Conservation (phyloP, 2,888 invertebrate genomes). For the Lasioglossum morio region DNA sequence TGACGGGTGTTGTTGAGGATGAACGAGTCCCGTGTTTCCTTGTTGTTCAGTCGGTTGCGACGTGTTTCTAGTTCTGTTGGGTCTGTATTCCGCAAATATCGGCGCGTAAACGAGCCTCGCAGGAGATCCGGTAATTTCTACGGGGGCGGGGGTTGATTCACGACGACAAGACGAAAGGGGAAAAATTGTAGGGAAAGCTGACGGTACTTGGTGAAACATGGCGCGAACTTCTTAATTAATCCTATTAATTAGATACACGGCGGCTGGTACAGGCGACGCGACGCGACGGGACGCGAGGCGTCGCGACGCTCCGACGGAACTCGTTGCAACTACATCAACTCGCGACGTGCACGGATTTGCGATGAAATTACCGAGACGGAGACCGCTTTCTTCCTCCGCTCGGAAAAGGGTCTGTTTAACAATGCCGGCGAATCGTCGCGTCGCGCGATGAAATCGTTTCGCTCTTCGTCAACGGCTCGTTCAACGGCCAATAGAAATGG, state of each 20-base stretch:
- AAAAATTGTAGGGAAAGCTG: conserved; percentile 66
- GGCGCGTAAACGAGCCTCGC: background rate
- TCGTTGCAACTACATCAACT: conserved; percentile 40
- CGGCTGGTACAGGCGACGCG: conserved; percentile 54
- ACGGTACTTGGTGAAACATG: conserved; percentile 39
- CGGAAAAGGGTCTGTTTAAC: background rate
- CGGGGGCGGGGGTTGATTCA: conserved; percentile 30
- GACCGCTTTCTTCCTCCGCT: background rate
- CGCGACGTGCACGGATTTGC: conserved; percentile 42
- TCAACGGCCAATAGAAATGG: background rate
- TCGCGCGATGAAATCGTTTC: background rate
- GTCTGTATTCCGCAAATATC: background rate
- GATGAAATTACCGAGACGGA: background rate
- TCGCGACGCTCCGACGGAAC: conserved; percentile 32
- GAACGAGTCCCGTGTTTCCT: background rate
- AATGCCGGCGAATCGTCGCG: background rate
- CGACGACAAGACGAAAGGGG: conserved; percentile 49
- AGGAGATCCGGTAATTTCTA: conserved; percentile 40
- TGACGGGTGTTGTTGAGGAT: background rate
- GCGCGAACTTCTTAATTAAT: conserved; percentile 77
- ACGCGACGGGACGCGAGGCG: conserved; percentile 33
- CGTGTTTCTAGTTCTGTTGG: background rate
- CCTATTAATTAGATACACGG: conserved; percentile 76
- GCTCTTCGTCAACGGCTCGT: background rate
- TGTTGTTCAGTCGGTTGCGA: background rate